A percentile compares a stretch with the other conserved stretches of the same genome.
These are phyloP conservation scores for Corythornis vintsioides DNA, from an alignment of 2,113 vertebrate species.

Conservation along the genomic window DNA sequence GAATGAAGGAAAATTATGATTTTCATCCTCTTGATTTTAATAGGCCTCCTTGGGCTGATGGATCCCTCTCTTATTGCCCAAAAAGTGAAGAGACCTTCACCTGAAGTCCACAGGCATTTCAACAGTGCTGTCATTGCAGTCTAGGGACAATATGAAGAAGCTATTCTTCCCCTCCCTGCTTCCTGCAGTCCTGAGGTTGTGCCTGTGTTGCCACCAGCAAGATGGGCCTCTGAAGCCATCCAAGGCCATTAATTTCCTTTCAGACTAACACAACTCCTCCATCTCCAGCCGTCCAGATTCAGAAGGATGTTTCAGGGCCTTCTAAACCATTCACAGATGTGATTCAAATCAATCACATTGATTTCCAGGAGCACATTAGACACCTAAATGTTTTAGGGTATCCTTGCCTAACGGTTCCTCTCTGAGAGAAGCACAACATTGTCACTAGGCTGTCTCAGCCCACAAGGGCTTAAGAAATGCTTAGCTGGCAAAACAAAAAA, in stretches of 20 bases:
- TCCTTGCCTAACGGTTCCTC: not conserved
- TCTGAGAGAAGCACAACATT: not conserved
- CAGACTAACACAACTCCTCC: not conserved
- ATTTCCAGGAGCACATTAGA: not conserved
- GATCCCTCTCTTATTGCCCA: not conserved
- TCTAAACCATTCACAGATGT: not conserved
- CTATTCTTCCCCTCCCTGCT: not conserved
- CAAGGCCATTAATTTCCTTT: not conserved
- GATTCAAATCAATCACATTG: not conserved
- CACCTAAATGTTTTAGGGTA: not conserved
- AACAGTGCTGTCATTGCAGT: not conserved
- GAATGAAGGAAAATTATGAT: not conserved
- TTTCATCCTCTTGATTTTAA: not conserved
- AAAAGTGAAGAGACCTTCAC: not conserved
- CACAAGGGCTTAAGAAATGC: not conserved
- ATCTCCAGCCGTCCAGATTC: not conserved
- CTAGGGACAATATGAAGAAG: not conserved
- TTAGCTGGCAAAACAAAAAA: slow-evolving; percentile 49
- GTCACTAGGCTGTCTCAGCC: not conserved
- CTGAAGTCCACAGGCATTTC: not conserved
- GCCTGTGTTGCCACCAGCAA: not conserved
- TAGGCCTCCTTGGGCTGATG: not conserved
- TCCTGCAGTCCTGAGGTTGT: not conserved
- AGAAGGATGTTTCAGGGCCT: not conserved
- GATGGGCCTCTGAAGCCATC: not conserved